Conservation (phyloP, 2,113 vertebrate genomes). For the Erythrocercus mccallii region DNA sequence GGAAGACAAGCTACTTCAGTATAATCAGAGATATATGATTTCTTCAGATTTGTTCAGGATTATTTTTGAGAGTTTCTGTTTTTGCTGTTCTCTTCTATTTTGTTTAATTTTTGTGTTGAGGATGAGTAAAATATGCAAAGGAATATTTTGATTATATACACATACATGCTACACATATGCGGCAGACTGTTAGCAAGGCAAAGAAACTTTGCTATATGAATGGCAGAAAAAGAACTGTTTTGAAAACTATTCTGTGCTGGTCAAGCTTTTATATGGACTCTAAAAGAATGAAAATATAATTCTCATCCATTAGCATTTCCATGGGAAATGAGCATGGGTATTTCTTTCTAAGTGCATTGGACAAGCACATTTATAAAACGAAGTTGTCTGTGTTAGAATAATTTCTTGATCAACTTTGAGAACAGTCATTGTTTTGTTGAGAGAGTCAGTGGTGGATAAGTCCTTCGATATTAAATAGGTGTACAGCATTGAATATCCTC, state of each 20-base stretch:
- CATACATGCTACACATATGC: not conserved
- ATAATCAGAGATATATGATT: not conserved
- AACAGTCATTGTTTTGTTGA: not conserved
- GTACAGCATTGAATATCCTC: not conserved
- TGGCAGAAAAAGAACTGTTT: not conserved
- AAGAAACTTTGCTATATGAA: not conserved
- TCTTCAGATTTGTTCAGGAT: not conserved
- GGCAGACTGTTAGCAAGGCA: not conserved
- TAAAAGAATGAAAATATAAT: not conserved
- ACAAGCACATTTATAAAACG: not conserved
- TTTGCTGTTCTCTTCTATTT: not conserved
- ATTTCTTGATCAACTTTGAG: not conserved
- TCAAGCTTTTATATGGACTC: not conserved
- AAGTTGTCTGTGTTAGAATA: not conserved
- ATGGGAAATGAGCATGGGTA: not conserved
- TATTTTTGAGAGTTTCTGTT: not conserved
- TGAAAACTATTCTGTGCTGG: not conserved
- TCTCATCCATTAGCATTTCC: not conserved
- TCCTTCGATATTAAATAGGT: not conserved
- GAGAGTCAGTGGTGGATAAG: not conserved
- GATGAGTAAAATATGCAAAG: not conserved
- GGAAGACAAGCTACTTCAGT: constrained; percentile 6
- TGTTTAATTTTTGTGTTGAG: not conserved
- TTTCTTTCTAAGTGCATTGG: not conserved
- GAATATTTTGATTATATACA: not conserved